Percentiles rank a stretch among this genome's conserved stretches.
phyloP scores from a whole-genome alignment of 2,888 invertebrate genomes.

The Acleris cristana region DNA sequence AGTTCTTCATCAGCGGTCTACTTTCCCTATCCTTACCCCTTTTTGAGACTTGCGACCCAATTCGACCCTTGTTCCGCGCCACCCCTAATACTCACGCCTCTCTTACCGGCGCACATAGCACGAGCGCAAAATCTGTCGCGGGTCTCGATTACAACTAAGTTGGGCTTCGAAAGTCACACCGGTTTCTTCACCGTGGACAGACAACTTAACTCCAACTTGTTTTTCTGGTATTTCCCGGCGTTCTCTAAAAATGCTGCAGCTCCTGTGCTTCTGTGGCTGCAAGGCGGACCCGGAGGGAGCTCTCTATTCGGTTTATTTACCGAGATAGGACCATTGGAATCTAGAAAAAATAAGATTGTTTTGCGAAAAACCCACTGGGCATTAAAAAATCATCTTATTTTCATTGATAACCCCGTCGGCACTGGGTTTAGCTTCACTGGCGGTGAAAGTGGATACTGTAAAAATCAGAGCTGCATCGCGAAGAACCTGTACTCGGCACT shows the following conservation, averaged over 20 bases:
- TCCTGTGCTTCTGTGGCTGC: slow-evolving; percentile 83
- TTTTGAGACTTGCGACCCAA: slow-evolving; percentile 56
- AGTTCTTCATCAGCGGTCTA: slow-evolving; percentile 40
- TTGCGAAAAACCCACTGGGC: slow-evolving; percentile 84
- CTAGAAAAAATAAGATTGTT: slow-evolving; percentile 64
- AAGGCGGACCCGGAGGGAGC: slow-evolving; percentile 84
- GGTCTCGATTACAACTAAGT: slow-evolving; percentile 61
- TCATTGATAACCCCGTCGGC: slow-evolving; percentile 87
- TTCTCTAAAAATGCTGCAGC: slow-evolving; percentile 64
- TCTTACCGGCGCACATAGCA: slow-evolving; percentile 75
- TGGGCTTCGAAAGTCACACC: slow-evolving; percentile 81
- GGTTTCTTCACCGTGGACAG: slow-evolving; percentile 86
- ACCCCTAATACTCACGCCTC: slow-evolving; percentile 84
- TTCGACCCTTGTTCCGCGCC: slow-evolving; percentile 53
- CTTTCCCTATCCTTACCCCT: slow-evolving; percentile 67
- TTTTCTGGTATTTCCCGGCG: slow-evolving; percentile 87
- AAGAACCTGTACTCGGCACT: slow-evolving; percentile 78
- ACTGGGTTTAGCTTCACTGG: slow-evolving; percentile 86
- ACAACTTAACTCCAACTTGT: slow-evolving; percentile 82
- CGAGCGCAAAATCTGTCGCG: slow-evolving; percentile 72
- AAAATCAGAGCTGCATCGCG: slow-evolving; percentile 81
- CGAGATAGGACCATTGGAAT: slow-evolving; percentile 85
- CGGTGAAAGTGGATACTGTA: slow-evolving; percentile 78
- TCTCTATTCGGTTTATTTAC: slow-evolving; percentile 82
- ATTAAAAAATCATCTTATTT: slow-evolving; percentile 82